Evolutionary conservation across 2,797 vertebrate species (phyloP).

Genomic region (Passerculus sandwichensis): DNA sequence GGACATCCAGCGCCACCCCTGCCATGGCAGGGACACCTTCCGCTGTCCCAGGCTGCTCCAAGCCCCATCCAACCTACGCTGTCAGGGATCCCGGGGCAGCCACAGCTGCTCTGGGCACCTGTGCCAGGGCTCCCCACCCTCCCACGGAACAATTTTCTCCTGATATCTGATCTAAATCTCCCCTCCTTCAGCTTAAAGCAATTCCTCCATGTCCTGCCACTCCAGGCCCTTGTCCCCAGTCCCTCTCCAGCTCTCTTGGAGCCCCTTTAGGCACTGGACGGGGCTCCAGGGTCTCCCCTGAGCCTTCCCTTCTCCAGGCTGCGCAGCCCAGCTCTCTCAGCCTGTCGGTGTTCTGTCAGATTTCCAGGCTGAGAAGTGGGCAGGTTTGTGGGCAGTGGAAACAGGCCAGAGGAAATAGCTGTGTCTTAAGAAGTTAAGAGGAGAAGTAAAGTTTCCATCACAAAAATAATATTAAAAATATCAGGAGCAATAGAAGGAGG

Average conservation of each 20-base stretch:
- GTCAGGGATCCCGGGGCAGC: too few relatives aligned
- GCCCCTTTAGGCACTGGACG: not conserved
- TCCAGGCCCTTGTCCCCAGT: not conserved
- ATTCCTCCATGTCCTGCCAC: not conserved
- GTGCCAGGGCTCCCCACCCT: not conserved
- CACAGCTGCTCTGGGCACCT: not conserved
- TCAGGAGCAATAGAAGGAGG: not conserved
- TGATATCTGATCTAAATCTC: not conserved
- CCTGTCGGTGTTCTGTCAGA: not conserved
- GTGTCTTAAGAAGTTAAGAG: not conserved
- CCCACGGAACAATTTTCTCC: not conserved
- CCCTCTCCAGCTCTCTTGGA: not conserved
- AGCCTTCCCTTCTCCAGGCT: not conserved
- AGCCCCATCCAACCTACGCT: too few relatives aligned
- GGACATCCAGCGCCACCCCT: accelerated
- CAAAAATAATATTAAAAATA: not conserved
- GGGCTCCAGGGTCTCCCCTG: not conserved
- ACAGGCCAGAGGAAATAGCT: not conserved
- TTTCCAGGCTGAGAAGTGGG: not conserved
- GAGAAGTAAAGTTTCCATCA: not conserved
- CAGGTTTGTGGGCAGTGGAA: not conserved
- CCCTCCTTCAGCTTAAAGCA: too few relatives aligned
- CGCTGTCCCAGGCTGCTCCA: not conserved
- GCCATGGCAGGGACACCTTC: too few relatives aligned
- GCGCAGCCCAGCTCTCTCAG: not conserved